Evolutionary conservation across 1,140 invertebrate species (phyloP), one percentile per base, ranked within the genome.

Genomic region (Limonius californicus): DNA sequence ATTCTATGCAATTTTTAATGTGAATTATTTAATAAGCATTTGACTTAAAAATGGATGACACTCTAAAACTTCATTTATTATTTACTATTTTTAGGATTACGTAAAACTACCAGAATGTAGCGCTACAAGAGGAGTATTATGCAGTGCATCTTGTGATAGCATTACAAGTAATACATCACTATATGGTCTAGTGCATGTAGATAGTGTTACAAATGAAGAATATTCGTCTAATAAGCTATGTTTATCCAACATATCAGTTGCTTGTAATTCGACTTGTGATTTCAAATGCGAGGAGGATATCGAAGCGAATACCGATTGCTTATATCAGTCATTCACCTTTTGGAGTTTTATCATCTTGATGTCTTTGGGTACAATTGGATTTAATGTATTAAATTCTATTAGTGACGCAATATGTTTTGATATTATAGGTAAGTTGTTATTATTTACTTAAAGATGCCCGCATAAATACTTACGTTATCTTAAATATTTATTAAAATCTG

Each of bases 341-440:
- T 90, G 88, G 89, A 76, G 81, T 11, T 91, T 89, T 67, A 83
- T 90, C 0, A 63, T 87, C 2, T 71, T 90, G 4, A 85, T 89
- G 78, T 85, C 85, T 21, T 59, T 89, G 1, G 89, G 89, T 23
- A 87, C 83, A 1, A 86, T 91, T 63, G 84, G 86, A 14, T 91
- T 87, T 69, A 91, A 91, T 73, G 87, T 91, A 0, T 81, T 82
- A 15, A 91, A 90, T 68, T 88, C 85, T 56, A 86, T 90, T 20
- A 88, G 86, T 30, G 90, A 91, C 77, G 88, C 89, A 18, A 86
- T 91, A 55, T 91, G 89, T 75, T 92, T 91, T 70, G 89, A 91
- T 77, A 78, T 91, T 39, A 81, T 92, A 42, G 89, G 89, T 86
- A 79, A 81, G 74, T 57, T 27, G 4, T 20, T n/a, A n/a, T n/a